Evolutionary conservation across 2,113 vertebrate species (phyloP), one percentile per base, ranked within the genome.

Genomic region (Atrichornis clamosus): DNA sequence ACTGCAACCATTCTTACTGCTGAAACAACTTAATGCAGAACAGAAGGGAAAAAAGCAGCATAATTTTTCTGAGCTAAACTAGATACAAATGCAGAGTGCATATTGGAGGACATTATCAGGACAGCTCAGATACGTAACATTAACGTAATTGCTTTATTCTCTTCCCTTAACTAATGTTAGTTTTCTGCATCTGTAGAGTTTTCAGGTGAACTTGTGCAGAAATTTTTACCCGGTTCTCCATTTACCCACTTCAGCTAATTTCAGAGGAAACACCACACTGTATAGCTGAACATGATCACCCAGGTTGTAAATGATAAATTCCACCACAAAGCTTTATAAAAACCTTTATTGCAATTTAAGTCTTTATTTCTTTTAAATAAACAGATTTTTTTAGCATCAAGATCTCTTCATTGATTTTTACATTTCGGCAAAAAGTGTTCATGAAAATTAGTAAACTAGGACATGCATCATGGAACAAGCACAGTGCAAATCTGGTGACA

Each of bases 341-440:
- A 95, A 84, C 41, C 93, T 97, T 97, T 96, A 96, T 97, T 97
- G 78, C 52, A 21, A 46, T 82, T 86, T 69, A 75, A 69, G 19
- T 4, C 94, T 97, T 95, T 86, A 80, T 91, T 89, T 94, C 78
- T 95, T 84, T 84, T 37, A 65, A 67, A 80, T 53, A 52, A 92
- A 90, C 28, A 52, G 70, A 35, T 17, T 64, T 74, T 42, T 82
- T 81, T 63, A 42, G 62, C 81, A 93, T 62, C 74, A 50, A 81
- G 79, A 84, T 64, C 23, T 33, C 79, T 82, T 53, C 69, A 91
- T 68, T 83, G 89, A 93, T 85, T 94, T 95, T 96, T 73, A 75
- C 49, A 58, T 76, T 59, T 69, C 82, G 67, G 70, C 4, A 8
- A 85, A 63, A 89, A 75, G 74, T 44, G 46, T 62, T 95, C 52